Base-by-base conservation (phyloP, 2,888 invertebrate genomes). In the Drosophila greeni region DNA sequence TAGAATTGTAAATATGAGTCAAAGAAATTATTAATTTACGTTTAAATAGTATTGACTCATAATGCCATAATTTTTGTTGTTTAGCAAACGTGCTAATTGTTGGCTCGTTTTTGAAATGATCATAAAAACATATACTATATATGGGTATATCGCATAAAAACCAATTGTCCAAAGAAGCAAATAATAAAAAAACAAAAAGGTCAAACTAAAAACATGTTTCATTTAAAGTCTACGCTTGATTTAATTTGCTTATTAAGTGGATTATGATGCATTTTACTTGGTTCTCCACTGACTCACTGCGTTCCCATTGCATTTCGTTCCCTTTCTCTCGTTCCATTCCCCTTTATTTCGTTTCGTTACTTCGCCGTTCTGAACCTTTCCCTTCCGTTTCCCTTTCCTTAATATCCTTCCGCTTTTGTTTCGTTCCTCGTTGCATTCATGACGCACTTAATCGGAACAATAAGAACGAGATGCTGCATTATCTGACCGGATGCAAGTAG, bases 371-470 rank as follows among this genome's bases (percentile, higher is more conserved):
- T 24, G 24, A 24, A 24, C 24, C 24, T 6, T 8, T 8, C 24
- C 24, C 9, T 26, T 26, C 9, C 26, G 26, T 26, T 26, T 26
- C 9, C 9, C 26, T 11, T 29, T 33, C 11, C 29, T 11, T 11
- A 11, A 29, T 29, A 29, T 33, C 14, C 31, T 33, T 33, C 1
- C 2, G 7, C 6, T n/a, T n/a, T n/a, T 33, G 26, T 33, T 14
- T 3, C 5, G 14, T 33, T n/a, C n/a, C 14, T 29, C 26, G 9
- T 16, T 47, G 14, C 29, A 14, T 3, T 11, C 2, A 34, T 54
- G 31, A 24, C 7, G 52, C 20, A 55, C 54, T 36, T 24, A 18
- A 24, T 18, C 34, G 54, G 54, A 55, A 42, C 42, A 42, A 33
- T 48, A 14, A n/a, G 8, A 3, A 7, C n/a, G 3, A 18, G 18